phyloP scores from a whole-genome alignment of 2,888 invertebrate species.

The Tenthredo mesomela region DNA sequence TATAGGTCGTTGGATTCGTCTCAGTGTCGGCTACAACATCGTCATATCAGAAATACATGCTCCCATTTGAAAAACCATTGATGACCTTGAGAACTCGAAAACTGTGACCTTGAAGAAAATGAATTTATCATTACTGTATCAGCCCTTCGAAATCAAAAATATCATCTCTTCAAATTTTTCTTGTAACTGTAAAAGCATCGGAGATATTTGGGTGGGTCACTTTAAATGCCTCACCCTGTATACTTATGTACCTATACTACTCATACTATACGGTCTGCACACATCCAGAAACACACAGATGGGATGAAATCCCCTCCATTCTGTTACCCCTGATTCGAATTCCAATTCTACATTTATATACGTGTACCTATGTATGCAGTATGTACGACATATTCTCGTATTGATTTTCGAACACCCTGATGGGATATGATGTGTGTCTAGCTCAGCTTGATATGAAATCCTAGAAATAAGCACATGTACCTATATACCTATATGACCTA shows the following conservation, averaged over 20 bases:
- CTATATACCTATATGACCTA: not conserved
- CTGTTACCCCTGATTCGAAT: not conserved
- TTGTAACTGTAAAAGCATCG: too few species aligned
- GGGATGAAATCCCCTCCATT: not conserved
- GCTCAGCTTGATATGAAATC: not conserved
- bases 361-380: not conserved
- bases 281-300: not conserved
- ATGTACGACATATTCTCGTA: constrained; percentile 22
- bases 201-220: too few species aligned
- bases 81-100: too few species aligned
- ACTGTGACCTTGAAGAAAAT: too few species aligned
- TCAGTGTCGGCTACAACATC: too few species aligned
- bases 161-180: too few species aligned
- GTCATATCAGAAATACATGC: too few species aligned
- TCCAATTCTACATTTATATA: not conserved
- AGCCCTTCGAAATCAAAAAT: too few species aligned
- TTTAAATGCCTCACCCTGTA: too few species aligned
- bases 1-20: too few species aligned
- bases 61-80: too few species aligned
- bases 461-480: not conserved
- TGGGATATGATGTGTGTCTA: not conserved
- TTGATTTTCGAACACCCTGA: constrained; percentile 22
- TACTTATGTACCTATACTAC: not conserved
- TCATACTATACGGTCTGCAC: not conserved
- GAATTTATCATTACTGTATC: too few species aligned